Evolutionary conservation across 2,888 invertebrate genomes (phyloP), one percentile per base, ranked within the genome.

Genomic region (Galeruca laticollis): DNA sequence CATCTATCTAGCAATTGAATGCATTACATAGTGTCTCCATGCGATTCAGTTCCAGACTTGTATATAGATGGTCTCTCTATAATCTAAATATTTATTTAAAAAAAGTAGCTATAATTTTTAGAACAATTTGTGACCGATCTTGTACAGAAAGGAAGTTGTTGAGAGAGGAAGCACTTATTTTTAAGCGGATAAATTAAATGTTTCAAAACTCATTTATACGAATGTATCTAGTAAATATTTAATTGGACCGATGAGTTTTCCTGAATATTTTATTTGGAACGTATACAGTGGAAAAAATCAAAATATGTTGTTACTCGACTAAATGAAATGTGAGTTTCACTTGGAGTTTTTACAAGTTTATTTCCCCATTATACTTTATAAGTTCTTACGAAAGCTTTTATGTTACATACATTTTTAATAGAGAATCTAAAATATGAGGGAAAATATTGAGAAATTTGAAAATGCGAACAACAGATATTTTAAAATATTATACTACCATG

Each of bases 371-470:
- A 60, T 49, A 52, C 64, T 70, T 68, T 66, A 70, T 70, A 59
- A 68, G 66, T 73, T 70, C 67, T 59, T 68, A 65, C 35, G 56
- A 69, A 70, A 69, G 70, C 73, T 73, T 73, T 73, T 71, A 73
- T 64, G 57, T 66, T 51, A 47, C 63, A 73, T 73, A 61, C 69
- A 73, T 73, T 68, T 73, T 73, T 73, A 69, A 73, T 69, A 69
- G 26, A 54, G 54, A 26, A 69, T 60, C 26, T 31, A 54, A 69
- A 59, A 52, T 63, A 37, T 60, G 64, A 31, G 54, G 60, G 31
- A 40, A 54, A 69, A 76, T 75, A 76, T 70, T 26, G 31, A 59
- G 69, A 77, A 77, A 76, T 75, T 67, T 73, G 60, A 33, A 54
- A 54, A 54, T 21, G 11, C 20, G 51, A 61, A 47, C 49, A 61